Conservation (phyloP, 2,113 vertebrate species). For the Oryzias melastigma region DNA sequence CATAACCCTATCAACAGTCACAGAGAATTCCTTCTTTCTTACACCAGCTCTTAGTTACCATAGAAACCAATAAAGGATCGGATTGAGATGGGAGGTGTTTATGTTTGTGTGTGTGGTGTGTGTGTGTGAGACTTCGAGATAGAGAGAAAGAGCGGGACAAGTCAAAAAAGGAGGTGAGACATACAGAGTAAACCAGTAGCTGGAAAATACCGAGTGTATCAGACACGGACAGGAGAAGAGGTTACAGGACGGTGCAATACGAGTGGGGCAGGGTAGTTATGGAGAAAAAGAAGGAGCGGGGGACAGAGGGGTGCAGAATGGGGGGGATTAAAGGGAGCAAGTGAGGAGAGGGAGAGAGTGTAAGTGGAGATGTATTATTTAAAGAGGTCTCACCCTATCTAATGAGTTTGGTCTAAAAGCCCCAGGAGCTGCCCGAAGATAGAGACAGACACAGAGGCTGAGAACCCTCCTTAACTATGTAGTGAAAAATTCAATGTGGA, state of each 20-base stretch:
- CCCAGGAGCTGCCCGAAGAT: conserved; percentile 62
- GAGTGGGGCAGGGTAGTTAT: conserved; percentile 19
- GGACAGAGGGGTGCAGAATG: conserved; percentile 18
- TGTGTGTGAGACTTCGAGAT: conserved; percentile 9
- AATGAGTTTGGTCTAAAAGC: conserved; percentile 77
- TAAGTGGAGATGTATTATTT: conserved; percentile 76
- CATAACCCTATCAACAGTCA: conserved; percentile 70
- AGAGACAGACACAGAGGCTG: conserved; percentile 46
- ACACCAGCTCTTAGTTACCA: conserved; percentile 76
- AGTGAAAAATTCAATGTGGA: conserved; percentile 53
- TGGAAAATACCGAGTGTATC: conserved; percentile 46
- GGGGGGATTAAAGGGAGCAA: conserved; percentile 40
- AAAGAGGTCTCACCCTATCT: conserved; percentile 77
- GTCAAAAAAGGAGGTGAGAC: neutral
- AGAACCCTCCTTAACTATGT: conserved; percentile 55
- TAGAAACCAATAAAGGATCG: conserved; percentile 77
- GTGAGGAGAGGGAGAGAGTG: conserved; percentile 55
- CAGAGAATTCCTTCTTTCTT: conserved; percentile 72
- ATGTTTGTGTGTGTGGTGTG: conserved; percentile 21
- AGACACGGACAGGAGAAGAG: conserved; percentile 51
- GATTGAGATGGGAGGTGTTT: conserved; percentile 64
- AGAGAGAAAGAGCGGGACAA: conserved; percentile 20
- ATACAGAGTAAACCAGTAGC: conserved; percentile 40
- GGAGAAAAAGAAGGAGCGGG: conserved; percentile 31
- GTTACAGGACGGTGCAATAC: conserved; percentile 14